Percentiles rank a stretch among this genome's conserved stretches.
Evolutionary conservation across 2,888 invertebrate species (phyloP).

Genomic region (Falcaria lacertinaria): DNA sequence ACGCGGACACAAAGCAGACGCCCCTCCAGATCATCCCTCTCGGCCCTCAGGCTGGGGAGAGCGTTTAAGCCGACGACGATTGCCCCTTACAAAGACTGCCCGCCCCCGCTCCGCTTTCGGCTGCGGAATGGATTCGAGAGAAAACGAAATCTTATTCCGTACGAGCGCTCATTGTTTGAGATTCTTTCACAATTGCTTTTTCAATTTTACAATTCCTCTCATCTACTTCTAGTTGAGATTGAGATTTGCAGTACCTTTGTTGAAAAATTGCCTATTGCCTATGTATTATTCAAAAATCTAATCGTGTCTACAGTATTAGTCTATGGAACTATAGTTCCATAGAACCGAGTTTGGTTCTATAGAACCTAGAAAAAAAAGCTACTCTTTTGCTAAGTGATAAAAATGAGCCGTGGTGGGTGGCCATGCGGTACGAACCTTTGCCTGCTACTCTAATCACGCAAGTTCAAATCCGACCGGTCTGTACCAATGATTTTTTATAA

Average conservation of each 20-base stretch:
- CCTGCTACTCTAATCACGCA: too few relatives aligned
- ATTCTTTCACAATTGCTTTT: conserved; percentile 62
- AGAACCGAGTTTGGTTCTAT: too few relatives aligned
- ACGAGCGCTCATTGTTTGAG: conserved; percentile 58
- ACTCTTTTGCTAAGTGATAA: too few relatives aligned
- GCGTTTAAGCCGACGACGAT: conserved; percentile 63
- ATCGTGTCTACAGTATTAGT: too few relatives aligned
- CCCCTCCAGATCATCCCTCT: conserved; percentile 31
- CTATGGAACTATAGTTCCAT: too few relatives aligned
- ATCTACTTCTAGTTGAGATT: conserved; percentile 32
- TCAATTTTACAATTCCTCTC: conserved; percentile 49
- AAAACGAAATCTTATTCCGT: conserved; percentile 66
- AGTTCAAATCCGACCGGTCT: too few relatives aligned
- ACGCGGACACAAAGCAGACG: conserved; percentile 51
- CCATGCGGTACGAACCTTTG: too few relatives aligned
- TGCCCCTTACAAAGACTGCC: conserved; percentile 62
- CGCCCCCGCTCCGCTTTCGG: conserved; percentile 38
- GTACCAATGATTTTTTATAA: too few relatives aligned
- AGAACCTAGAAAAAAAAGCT: too few relatives aligned
- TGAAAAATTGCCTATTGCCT: not conserved
- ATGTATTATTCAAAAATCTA: too few relatives aligned
- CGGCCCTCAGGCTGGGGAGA: conserved; percentile 34
- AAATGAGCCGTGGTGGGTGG: too few relatives aligned
- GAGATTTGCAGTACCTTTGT: conserved; percentile 14
- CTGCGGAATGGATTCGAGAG: conserved; percentile 57